phyloP scores from a whole-genome alignment of 2,888 invertebrate species.

The Allygus modestus region DNA sequence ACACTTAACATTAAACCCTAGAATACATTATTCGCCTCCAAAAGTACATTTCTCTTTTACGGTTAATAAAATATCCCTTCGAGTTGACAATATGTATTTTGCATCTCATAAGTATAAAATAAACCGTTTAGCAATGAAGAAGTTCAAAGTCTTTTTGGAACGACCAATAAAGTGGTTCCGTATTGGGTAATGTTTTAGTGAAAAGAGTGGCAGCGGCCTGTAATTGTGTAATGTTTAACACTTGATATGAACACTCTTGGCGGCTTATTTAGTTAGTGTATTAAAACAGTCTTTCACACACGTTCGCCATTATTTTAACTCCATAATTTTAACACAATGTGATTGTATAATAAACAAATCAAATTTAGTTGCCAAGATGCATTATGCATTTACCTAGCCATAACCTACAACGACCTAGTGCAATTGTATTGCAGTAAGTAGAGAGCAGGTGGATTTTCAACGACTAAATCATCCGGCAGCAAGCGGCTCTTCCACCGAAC shows the following conservation, averaged over 20 bases:
- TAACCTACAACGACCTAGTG: not conserved
- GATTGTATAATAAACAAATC: too few species aligned
- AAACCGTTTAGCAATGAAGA: conserved; percentile 7
- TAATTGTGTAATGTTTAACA: not conserved
- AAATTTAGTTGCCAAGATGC: too few species aligned
- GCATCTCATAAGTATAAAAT: conserved; percentile 17
- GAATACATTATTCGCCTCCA: not conserved
- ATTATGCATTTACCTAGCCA: not conserved
- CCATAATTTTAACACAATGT: too few species aligned
- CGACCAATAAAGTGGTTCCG: not conserved
- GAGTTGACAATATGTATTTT: not conserved
- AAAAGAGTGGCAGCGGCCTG: not conserved
- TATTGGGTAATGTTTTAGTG: not conserved
- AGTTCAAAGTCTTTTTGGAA: not conserved
- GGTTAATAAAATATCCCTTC: conserved; percentile 29
- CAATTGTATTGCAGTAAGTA: not conserved
- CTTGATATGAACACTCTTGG: too few species aligned
- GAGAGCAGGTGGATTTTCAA: not conserved
- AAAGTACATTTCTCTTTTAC: not conserved
- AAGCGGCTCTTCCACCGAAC: not conserved
- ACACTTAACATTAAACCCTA: too few species aligned
- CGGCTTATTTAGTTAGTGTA: too few species aligned
- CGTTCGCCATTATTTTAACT: too few species aligned
- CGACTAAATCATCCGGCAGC: not conserved
- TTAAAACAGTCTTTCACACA: too few species aligned